Percentiles rank a stretch among this genome's conserved stretches.
These are phyloP conservation scores for Toxonevra muliebris DNA, from an alignment of 2,888 invertebrate species.

Conservation along the genomic window DNA sequence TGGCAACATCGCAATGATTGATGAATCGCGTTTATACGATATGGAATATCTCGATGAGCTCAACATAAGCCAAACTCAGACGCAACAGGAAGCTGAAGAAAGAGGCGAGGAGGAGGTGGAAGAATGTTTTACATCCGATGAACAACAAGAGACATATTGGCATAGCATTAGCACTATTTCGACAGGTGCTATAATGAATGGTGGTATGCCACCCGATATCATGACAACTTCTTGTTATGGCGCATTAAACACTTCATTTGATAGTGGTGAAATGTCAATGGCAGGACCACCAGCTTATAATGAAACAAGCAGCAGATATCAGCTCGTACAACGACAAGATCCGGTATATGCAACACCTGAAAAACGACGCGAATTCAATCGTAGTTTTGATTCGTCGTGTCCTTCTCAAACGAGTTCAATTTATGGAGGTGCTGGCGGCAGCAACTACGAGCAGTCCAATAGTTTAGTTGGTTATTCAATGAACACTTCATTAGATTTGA, in stretches of 20 bases:
- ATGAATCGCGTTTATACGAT: conserved; percentile 60
- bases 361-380: conserved; percentile 56
- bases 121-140: conserved; percentile 3
- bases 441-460: conserved; percentile 5
- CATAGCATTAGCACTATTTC: conserved; percentile 40
- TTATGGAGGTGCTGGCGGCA: conserved; percentile 44
- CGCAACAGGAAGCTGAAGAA: conserved; percentile 25
- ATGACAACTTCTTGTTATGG: conserved; percentile 65
- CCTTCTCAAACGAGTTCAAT: conserved; percentile 59
- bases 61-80: conserved; percentile 44
- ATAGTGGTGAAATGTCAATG: conserved; percentile 47
- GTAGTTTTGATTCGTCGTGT: conserved; percentile 59
- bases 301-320: conserved; percentile 39
- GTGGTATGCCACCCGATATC: conserved; percentile 54
- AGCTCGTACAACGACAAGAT: conserved; percentile 24
- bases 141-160: conserved; percentile 35
- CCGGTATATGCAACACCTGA: conserved; percentile 61
- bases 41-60: conserved; percentile 60
- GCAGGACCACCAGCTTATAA: conserved; percentile 33
- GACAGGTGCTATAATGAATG: conserved; percentile 40
- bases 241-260: conserved; percentile 56
- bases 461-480: conserved; percentile 43
- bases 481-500: conserved; percentile 52
- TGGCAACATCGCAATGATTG: conserved; percentile 60
- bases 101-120: conserved; percentile 20